Evolutionary conservation across 1,140 invertebrate species (phyloP), one percentile per base, ranked within the genome.

Genomic region (Hylyphantes graminicola): DNA sequence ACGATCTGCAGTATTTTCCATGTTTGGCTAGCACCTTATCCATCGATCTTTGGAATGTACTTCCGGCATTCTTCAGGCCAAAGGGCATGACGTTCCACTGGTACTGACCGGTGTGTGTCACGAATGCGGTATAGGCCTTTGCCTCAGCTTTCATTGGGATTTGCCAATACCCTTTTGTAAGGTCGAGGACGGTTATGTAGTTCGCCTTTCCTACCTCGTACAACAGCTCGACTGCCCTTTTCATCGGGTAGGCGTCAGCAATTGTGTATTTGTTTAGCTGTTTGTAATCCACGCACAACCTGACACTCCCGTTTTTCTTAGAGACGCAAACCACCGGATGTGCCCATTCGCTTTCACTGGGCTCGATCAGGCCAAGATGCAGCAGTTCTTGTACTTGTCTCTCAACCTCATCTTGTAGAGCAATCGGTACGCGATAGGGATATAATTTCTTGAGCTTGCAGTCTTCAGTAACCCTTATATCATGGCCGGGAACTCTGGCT

Each of bases 221-320:
- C 0, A 92, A 79, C 10, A 87, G 86, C 13, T 91, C 90, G 50
- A 35, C 12, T 35, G 92, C 90, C 8, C 87, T 70, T 2, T 90
- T 90, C 7, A 93, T 85, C 86, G 92, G 91, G 87, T 90, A 92
- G 59, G 86, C 88, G 86, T 92, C 91, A 53, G n/a, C n/a, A 17
- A 53, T 70, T 8, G n/a, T 54, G 0, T 17, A 9, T 3, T 9
- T 10, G 11, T 70, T 70, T 15, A 54, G 15, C 5, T n/a, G 0
- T 54, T 51, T 2, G 7, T 19, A 70, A 7, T 17, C 15, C 19
- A 70, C 51, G 12, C 67, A 53, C 10, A 70, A 2, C 54, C 15
- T 8, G 1, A 54, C 2, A 9, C 50, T 17, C 48, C 67, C 48
- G 17, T 70, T 21, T 35, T 35, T 35, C 35, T 5, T 35, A 35